Evolutionary conservation across 1,140 invertebrate species (phyloP).

Genomic region (Mizuhopecten yessoensis): DNA sequence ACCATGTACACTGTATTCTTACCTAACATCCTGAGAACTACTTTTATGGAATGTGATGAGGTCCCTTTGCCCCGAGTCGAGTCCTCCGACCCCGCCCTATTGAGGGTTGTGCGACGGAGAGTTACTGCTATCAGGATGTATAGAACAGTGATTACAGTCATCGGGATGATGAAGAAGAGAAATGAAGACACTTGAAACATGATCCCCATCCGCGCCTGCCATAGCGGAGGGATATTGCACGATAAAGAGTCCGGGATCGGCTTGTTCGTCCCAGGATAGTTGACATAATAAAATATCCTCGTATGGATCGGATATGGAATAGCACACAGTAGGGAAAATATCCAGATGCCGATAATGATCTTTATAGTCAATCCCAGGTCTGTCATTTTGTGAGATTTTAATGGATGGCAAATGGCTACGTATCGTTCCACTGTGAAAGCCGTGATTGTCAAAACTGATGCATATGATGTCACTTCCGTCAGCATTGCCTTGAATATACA

Average conservation of each 20-base stretch:
- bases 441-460: conserved; percentile 95
- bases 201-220: conserved; percentile 71
- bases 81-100: conserved; percentile 58
- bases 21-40: conserved; percentile 68
- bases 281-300: conserved; percentile 73
- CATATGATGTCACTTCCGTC: conserved; percentile 96
- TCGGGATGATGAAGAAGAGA: conserved; percentile 83
- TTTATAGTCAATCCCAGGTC: conserved; percentile 90
- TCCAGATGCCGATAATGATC: conserved; percentile 92
- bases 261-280: conserved; percentile 61
- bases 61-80: conserved; percentile 48
- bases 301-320: conserved; percentile 86
- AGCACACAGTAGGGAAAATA: conserved; percentile 90
- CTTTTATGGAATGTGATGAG: conserved; percentile 55
- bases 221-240: conserved; percentile 78
- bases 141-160: conserved; percentile 82
- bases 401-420: conserved; percentile 96
- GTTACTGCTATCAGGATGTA: conserved; percentile 83
- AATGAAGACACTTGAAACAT: conserved; percentile 81
- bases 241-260: conserved; percentile 77
- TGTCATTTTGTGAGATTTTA: conserved; percentile 93
- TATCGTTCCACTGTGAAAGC: conserved; percentile 98
- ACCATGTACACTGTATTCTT: too few relatives aligned
- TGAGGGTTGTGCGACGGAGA: conserved; percentile 69
- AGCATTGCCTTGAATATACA: conserved; percentile 93